Evolutionary conservation across 2,888 invertebrate genomes (phyloP).

Genomic region (Caenorhabditis angaria): DNA sequence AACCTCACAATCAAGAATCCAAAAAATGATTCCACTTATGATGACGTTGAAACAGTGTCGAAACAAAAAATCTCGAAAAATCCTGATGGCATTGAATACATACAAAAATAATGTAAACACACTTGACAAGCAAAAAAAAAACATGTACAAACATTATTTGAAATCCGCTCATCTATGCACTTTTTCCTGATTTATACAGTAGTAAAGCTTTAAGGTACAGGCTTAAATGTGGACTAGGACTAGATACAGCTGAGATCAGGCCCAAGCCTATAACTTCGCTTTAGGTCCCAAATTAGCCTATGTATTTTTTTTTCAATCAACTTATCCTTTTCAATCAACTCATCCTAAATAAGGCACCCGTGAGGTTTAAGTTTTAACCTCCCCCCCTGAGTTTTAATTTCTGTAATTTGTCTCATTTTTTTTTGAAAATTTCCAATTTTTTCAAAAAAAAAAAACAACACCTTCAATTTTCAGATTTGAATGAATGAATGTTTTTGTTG

Average conservation of each 20-base stretch:
- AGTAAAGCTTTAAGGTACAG: no score
- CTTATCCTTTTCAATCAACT: no score
- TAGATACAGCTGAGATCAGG: no score
- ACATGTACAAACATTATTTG: background rate
- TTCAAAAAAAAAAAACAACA: no score
- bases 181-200: background rate
- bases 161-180: conserved; percentile 1
- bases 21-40: no score
- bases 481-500: conserved; percentile 50
- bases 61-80: background rate
- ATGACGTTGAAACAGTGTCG: background rate
- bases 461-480: conserved; percentile 10
- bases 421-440: background rate
- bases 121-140: background rate
- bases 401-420: background rate
- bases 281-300: no score
- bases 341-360: no score
- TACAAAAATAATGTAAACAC: conserved; percentile 1
- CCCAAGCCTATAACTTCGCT: no score
- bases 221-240: no score
- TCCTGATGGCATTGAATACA: background rate
- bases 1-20: no score
- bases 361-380: no score
- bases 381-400: background rate
- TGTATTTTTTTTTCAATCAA: no score